Conservation (phyloP, 2,797 vertebrate genomes). For the Microhierax caerulescens region DNA sequence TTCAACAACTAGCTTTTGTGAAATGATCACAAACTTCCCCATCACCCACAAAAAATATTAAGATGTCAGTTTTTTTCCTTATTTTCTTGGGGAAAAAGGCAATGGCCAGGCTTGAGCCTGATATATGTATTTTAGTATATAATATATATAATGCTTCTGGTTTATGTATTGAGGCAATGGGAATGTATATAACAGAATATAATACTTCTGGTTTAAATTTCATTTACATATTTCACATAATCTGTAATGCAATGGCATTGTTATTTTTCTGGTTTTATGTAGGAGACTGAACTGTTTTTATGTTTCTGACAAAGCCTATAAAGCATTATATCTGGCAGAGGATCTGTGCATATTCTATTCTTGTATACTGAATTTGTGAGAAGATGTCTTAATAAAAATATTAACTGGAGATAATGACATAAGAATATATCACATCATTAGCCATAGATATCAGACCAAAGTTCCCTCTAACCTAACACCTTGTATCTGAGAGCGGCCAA, state of each 20-base stretch:
- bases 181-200: too few relatives aligned
- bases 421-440: neutral
- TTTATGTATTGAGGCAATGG: too few relatives aligned
- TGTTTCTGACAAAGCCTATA: neutral
- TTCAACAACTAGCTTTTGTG: neutral
- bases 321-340: neutral
- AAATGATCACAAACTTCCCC: neutral
- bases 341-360: neutral
- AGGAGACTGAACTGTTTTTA: neutral
- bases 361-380: neutral
- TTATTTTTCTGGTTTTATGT: neutral
- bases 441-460: neutral
- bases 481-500: neutral
- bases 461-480: neutral
- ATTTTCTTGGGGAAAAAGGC: neutral
- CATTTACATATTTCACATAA: neutral
- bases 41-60: neutral
- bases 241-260: neutral
- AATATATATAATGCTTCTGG: too few relatives aligned
- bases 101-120: neutral
- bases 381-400: neutral
- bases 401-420: neutral
- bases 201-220: neutral
- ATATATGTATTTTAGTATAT: neutral
- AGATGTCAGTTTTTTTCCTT: neutral